Evolutionary conservation across 2,797 vertebrate species (phyloP), one percentile per base, ranked within the genome.

Genomic region (Phoxinus dragarum): DNA sequence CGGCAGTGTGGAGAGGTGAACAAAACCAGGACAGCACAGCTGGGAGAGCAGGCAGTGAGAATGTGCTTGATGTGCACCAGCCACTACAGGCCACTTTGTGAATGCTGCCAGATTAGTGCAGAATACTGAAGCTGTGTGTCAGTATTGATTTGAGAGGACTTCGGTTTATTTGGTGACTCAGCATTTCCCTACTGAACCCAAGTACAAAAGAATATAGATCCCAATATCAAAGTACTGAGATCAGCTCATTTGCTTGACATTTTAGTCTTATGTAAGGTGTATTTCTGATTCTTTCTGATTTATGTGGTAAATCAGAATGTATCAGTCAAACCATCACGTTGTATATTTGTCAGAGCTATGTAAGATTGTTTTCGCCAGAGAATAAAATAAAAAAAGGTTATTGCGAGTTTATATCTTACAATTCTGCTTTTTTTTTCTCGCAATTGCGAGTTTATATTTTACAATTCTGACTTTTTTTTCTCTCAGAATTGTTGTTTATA

Each of bases 1-100:
- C 38, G 73, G 44, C 38, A 74, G 52, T 42, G 56, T 49, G 71
- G 82, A 81, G 81, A 40, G 71, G 85, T 84, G 86, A 89, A 93
- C 86, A 88, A 80, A 82, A 87, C 31, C 68, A 80, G 76, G 80
- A 81, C 72, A 34, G 84, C 66, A 77, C 56, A 78, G 52, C 71
- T 91, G 54, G 89, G 59, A 78, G 69, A 61, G 6, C 40, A 59
- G 83, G 80, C 82, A 83, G 38, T 9, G 52, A 49, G 54, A 68
- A n/a, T 82, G 67, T 47, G 19, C 21, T 66, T 54, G 44, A 56
- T 76, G 11, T 38, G 27, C 16, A 44, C 61, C 42, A 11, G n/a
- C 66, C 72, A 81, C 76, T 76, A 73, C 40, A 83, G 52, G 52
- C 40, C 12, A 77, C 14, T 74, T 66, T 40, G 47, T 49, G 61